Evolutionary conservation across 1,140 invertebrate genomes (phyloP).

Genomic region (Daktulosphaira vitifoliae): DNA sequence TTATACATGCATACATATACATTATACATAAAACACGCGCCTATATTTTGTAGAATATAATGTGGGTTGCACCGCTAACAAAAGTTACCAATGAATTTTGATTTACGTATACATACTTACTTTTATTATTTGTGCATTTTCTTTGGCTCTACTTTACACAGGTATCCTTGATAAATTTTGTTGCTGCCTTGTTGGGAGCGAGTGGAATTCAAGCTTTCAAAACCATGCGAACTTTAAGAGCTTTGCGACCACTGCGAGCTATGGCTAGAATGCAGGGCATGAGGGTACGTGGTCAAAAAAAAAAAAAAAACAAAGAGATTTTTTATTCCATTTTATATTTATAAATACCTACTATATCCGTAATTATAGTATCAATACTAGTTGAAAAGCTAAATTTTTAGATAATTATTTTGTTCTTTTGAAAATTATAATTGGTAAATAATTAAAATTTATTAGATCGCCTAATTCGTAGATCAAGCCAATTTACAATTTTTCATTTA

Average conservation of each 20-base stretch:
- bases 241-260: conserved; percentile 85
- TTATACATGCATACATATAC: too few species aligned
- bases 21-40: too few species aligned
- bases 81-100: neutral
- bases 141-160: conserved; percentile 51
- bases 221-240: conserved; percentile 92
- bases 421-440: too few species aligned
- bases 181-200: conserved; percentile 84
- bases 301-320: neutral
- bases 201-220: conserved; percentile 96
- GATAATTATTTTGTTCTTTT: conserved; percentile 38
- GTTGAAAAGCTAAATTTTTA: neutral
- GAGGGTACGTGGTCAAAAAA: conserved; percentile 68
- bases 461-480: too few species aligned
- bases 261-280: conserved; percentile 97
- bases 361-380: neutral
- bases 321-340: neutral
- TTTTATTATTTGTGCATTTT: conserved; percentile 45
- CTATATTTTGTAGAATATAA: too few species aligned
- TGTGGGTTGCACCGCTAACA: neutral
- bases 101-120: neutral
- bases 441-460: too few species aligned
- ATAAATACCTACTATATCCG: too few species aligned
- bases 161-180: conserved; percentile 95
- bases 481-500: too few species aligned